phyloP scores from a whole-genome alignment of 2,888 invertebrate species.

The Xestobium rufovillosum region DNA sequence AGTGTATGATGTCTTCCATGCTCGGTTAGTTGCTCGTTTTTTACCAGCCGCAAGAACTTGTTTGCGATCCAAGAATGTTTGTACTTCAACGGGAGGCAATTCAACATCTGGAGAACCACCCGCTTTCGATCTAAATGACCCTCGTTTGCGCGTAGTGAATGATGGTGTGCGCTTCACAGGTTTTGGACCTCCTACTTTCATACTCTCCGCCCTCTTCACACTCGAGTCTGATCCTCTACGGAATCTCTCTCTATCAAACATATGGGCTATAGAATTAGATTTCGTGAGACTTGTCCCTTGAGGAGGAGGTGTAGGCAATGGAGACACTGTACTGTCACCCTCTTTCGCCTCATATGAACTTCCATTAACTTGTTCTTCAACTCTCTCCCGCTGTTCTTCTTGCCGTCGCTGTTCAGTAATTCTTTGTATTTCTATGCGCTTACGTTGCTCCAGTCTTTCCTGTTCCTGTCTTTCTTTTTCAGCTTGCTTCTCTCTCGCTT shows the following conservation, averaged over 20 bases:
- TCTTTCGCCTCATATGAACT: constrained; percentile 20
- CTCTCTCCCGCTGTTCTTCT: constrained; percentile 57
- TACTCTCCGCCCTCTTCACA: constrained; percentile 82
- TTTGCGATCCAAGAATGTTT: constrained; percentile 86
- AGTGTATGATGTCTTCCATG: constrained; percentile 93
- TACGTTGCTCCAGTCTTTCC: constrained; percentile 75
- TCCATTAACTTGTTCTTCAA: constrained; percentile 43
- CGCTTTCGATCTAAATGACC: constrained; percentile 74
- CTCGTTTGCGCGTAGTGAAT: constrained; percentile 85
- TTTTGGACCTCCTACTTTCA: constrained; percentile 70
- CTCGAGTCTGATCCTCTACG: constrained; percentile 50
- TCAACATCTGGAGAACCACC: constrained; percentile 49
- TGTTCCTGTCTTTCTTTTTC: constrained; percentile 77
- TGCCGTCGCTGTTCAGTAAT: constrained; percentile 78
- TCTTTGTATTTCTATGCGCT: constrained; percentile 81
- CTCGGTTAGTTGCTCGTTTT: constrained; percentile 87
- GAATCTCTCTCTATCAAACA: constrained; percentile 50
- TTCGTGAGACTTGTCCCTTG: constrained; percentile 47
- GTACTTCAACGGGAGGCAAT: constrained; percentile 87
- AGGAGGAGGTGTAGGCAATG: constrained; percentile 24
- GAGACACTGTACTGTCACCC: constrained; percentile 24
- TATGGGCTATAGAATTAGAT: constrained; percentile 52
- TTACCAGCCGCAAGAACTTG: constrained; percentile 91
- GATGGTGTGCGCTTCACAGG: constrained; percentile 88
- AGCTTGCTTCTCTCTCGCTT: constrained; percentile 66